phyloP scores from a whole-genome alignment of 2,797 vertebrate genomes.

The Hipposideros larvatus region DNA sequence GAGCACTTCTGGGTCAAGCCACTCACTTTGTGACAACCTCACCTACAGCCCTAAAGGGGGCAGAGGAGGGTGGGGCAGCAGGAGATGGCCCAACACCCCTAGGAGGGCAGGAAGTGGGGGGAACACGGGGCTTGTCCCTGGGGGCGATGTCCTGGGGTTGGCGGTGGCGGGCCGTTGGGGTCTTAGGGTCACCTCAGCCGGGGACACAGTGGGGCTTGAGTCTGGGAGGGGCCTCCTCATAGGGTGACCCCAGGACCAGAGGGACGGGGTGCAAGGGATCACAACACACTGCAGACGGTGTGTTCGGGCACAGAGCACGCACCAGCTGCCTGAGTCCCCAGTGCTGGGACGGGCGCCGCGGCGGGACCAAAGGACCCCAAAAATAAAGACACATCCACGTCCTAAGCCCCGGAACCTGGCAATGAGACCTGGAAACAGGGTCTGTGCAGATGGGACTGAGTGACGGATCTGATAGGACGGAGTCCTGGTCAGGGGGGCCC shows the following conservation, averaged over 20 bases:
- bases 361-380: not conserved
- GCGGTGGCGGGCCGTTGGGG: no score
- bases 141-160: no score
- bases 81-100: no score
- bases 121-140: no score
- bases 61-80: no score
- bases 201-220: not conserved
- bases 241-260: not conserved
- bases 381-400: not conserved
- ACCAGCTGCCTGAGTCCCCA: not conserved
- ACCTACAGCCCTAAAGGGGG: not conserved
- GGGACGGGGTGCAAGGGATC: not conserved
- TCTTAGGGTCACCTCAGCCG: no score
- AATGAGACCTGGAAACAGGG: not conserved
- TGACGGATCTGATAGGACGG: rapidly evolving
- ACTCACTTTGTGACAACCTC: not conserved
- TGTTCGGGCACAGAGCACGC: rapidly evolving
- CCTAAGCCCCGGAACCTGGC: not conserved
- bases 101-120: not conserved
- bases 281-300: not conserved
- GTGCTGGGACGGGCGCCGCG: not conserved
- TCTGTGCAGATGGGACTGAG: not conserved
- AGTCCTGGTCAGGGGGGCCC: no score
- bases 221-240: not conserved
- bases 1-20: not conserved